Evolutionary conservation across 2,797 vertebrate species (phyloP).

Genomic region (Pelodytes ibericus): DNA sequence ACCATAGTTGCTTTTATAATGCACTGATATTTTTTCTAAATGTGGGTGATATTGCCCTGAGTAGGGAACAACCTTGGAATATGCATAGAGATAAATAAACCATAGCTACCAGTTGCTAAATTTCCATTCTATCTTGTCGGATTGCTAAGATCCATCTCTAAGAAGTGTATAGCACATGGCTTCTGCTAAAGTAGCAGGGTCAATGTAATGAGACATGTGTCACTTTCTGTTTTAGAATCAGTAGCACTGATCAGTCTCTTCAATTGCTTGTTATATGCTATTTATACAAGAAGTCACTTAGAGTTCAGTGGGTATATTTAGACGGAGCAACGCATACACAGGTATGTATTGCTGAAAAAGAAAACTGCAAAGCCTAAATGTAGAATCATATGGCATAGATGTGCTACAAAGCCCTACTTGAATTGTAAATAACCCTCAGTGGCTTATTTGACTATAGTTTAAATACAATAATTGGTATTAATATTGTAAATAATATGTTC

Average conservation of each 20-base stretch:
- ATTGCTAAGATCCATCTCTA: background rate
- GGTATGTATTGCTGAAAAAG: slow-evolving; percentile 69
- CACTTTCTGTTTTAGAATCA: slow-evolving; percentile 33
- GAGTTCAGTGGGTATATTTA: slow-evolving; percentile 78
- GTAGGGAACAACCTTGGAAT: too few relatives aligned
- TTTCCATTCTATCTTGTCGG: too few relatives aligned
- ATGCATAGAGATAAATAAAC: too few relatives aligned
- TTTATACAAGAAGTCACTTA: slow-evolving; percentile 75
- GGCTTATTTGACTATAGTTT: too few relatives aligned
- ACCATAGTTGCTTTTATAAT: too few relatives aligned
- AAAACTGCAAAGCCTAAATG: slow-evolving; percentile 68
- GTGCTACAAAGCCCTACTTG: background rate
- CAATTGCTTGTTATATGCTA: slow-evolving; percentile 74
- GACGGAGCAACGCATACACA: slow-evolving; percentile 58
- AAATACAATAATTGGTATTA: too few relatives aligned
- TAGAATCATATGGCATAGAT: slow-evolving; percentile 16
- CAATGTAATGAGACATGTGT: slow-evolving; percentile 30
- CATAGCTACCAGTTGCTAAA: too few relatives aligned
- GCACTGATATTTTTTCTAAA: too few relatives aligned
- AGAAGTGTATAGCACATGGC: slow-evolving; percentile 11
- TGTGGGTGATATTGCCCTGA: too few relatives aligned
- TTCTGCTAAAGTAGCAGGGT: background rate
- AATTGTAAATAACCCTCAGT: background rate
- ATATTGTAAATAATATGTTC: too few relatives aligned
- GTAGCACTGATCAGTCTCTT: slow-evolving; percentile 14